Conservation (phyloP, 2,797 vertebrate genomes). For the Morus bassanus region DNA sequence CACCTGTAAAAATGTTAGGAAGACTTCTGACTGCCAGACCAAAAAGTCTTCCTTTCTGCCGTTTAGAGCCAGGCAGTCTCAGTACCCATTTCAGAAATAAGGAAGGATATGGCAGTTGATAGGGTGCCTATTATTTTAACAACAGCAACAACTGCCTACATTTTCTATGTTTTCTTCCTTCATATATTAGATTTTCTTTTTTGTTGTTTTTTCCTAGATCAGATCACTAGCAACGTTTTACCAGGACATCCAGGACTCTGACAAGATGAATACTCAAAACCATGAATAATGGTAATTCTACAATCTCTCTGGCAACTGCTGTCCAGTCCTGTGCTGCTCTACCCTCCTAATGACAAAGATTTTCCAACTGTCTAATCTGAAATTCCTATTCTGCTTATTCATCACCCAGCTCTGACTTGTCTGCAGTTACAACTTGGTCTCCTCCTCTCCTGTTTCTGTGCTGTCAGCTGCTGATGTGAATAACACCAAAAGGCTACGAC, state of each 20-base stretch:
- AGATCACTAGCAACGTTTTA: not conserved
- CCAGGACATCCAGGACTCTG: not conserved
- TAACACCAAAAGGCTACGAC: not conserved
- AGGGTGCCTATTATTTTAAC: not conserved
- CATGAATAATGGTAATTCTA: not conserved
- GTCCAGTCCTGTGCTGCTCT: not conserved
- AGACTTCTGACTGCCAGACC: not conserved
- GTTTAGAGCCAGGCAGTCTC: not conserved
- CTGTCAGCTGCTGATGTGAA: not conserved
- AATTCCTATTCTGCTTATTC: slow-evolving; percentile 8
- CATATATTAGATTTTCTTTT: not conserved
- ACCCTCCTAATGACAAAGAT: not conserved
- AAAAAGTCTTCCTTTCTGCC: not conserved
- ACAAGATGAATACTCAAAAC: not conserved
- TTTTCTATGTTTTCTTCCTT: not conserved
- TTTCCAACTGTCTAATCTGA: not conserved
- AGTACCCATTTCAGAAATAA: not conserved
- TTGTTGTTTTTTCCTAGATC: not conserved
- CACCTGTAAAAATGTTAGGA: not conserved
- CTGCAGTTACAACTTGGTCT: not conserved
- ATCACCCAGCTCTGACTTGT: not conserved
- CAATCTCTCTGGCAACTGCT: not conserved
- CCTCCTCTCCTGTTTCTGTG: not conserved
- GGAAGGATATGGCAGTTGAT: not conserved
- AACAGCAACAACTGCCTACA: not conserved